Evolutionary conservation across 2,888 invertebrate genomes (phyloP).

Genomic region (Sialis fuliginosa): DNA sequence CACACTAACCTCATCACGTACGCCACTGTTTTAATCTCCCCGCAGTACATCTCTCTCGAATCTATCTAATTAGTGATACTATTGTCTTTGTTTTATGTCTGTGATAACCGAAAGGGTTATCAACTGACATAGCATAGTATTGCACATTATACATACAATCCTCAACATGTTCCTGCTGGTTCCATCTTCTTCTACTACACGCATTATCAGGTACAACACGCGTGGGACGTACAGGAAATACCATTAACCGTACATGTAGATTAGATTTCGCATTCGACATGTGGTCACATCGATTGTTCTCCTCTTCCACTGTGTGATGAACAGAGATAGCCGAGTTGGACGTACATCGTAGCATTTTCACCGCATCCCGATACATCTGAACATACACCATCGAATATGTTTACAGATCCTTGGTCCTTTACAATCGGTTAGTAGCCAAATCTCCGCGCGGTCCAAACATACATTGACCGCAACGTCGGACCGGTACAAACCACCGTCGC

Average conservation of each 20-base stretch:
- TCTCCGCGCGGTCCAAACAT: no score
- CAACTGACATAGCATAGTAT: constrained; percentile 22
- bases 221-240: constrained; percentile 10
- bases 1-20: constrained; percentile 13
- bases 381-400: constrained; percentile 15
- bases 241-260: constrained; percentile 7
- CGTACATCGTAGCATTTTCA: constrained; percentile 15
- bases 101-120: constrained; percentile 30
- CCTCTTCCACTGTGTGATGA: constrained; percentile 10
- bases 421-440: constrained; percentile 21
- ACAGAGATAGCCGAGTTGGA: constrained; percentile 18
- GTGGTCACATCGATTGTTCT: neutral
- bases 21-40: constrained; percentile 27
- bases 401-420: constrained; percentile 19
- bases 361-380: constrained; percentile 15
- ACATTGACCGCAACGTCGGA: no score
- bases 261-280: constrained; percentile 18
- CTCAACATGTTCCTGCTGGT: neutral
- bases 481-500: no score
- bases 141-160: constrained; percentile 1
- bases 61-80: constrained; percentile 19
- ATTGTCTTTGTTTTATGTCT: constrained; percentile 18
- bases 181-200: constrained; percentile 10
- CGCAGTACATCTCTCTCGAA: constrained; percentile 19
- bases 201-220: constrained; percentile 9